Evolutionary conservation across 2,113 vertebrate genomes (phyloP), one percentile per base, ranked within the genome.

Genomic region (Saccopteryx bilineata): DNA sequence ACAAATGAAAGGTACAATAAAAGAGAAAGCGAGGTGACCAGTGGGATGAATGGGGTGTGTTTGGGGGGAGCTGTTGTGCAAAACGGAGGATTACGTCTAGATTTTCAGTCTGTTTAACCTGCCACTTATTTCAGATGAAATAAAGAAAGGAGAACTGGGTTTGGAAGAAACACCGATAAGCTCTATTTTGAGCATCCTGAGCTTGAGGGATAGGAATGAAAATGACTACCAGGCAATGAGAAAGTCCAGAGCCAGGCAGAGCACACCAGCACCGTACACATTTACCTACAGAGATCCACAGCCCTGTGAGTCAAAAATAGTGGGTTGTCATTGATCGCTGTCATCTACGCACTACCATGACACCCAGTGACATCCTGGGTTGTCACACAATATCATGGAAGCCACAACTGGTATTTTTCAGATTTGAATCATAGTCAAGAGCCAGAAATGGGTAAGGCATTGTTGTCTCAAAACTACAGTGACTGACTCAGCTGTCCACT

Each of bases 61-160:
- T 13, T 65, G 13, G 19, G 0, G 21, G 2, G 2, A 6, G 2
- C 23, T 5, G 15, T 18, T 31, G 15, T 2, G 2, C 5, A 50
- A 50, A 63, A 50, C 0, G 23, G 9, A 75, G 71, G 33, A 12
- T 74, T 23, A 65, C 2, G 3, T 79, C 13, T 31, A 14, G 7
- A 14, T 81, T 74, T 63, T 33, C 9, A 75, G 31, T 10, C 56
- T 39, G 5, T 15, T 54, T 58, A 19, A 61, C 18, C 56, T 66
- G 18, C 54, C 76, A 46, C 11, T 71, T 60, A 28, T 6, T 78
- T 78, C 11, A 19, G 21, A 18, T 46, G 33, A 78, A 91, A 58
- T 5, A 24, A 39, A 71, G 54, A 76, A 68, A 83, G 31, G 18
- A 68, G 39, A 74, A 10, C 28, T 78, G 63, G 8, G 7, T n/a